Evolutionary conservation across 1,140 invertebrate species (phyloP), one percentile per base, ranked within the genome.

Genomic region (Akabosia matsudoensis): DNA sequence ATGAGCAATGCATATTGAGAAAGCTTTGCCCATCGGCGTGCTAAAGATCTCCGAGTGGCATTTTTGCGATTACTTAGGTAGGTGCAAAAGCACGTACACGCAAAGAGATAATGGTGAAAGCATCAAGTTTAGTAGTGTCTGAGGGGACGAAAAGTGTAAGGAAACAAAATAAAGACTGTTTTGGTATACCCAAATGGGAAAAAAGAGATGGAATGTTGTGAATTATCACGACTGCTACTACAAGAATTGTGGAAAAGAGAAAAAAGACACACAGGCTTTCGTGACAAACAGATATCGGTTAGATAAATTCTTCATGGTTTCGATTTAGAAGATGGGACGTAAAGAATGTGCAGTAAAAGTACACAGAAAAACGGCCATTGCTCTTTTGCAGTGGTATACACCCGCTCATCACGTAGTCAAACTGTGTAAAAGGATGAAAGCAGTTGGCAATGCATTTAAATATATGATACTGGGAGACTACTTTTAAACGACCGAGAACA

Each of bases 241-340:
- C 7, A 22, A 61, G 24, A 61, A 7, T 24, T 61, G 14, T 30
- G 26, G 61, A 7, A 30, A 67, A 67, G 24, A 22, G 7, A 72
- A 13, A 7, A 37, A 13, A 72, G 33, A 22, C 33, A 72, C 33
- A 72, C 70, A 72, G 22, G 22, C 33, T 71, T 78, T 56, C 77
- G 77, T 78, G 77, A 78, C 77, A 78, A 78, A 73, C 16, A 75
- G 77, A 73, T 74, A 78, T 78, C 74, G 67, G 52, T 67, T 52
- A 75, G 77, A 72, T 78, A 70, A 78, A 78, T 78, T 78, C 75
- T 78, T 78, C 77, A 78, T 78, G 67, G 70, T 51, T 72, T 67
- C 61, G 61, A 67, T 67, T 67, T 67, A 67, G 24, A 30, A 10
- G 61, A 18, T 45, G 37, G 37, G 7, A 45, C 7, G 37, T 45